Conservation (phyloP, 2,113 vertebrate species). For the Apeltes quadracus region DNA sequence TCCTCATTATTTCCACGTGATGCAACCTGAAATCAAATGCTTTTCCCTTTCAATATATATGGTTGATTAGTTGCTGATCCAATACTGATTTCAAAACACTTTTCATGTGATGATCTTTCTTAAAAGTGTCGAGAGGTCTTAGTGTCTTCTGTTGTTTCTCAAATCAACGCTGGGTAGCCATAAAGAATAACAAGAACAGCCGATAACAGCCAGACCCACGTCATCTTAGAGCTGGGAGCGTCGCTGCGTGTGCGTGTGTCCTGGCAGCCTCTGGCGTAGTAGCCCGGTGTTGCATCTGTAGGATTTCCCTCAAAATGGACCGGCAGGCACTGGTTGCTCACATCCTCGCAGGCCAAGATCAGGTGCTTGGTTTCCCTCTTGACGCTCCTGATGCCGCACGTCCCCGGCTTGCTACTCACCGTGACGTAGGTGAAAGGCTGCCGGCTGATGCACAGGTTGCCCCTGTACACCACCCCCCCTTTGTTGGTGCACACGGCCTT, state of each 20-base stretch:
- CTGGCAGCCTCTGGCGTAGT: constrained; percentile 70
- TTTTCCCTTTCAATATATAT: background rate
- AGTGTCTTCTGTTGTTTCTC: background rate
- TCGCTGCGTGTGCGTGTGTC: background rate
- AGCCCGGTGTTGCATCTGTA: constrained; percentile 13
- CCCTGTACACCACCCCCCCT: constrained; percentile 64
- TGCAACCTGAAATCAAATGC: background rate
- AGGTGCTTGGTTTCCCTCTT: constrained; percentile 73
- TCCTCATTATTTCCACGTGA: background rate
- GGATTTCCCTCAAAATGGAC: constrained; percentile 82
- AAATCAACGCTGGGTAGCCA: background rate
- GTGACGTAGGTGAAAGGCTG: constrained; percentile 75
- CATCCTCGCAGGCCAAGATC: constrained; percentile 78
- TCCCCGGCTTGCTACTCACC: constrained; percentile 56
- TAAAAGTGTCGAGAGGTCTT: background rate
- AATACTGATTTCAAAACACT: background rate
- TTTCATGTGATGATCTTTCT: background rate
- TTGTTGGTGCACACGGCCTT: constrained; percentile 65
- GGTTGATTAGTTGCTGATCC: background rate
- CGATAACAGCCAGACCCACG: constrained; percentile 37
- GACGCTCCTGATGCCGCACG: constrained; percentile 71
- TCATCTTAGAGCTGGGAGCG: constrained; percentile 12
- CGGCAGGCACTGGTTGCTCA: constrained; percentile 73
- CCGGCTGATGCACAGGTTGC: constrained; percentile 80
- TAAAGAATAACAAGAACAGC: constrained; percentile 2